phyloP scores from a whole-genome alignment of 2,797 vertebrate genomes.

The Chiloscyllium punctatum region DNA sequence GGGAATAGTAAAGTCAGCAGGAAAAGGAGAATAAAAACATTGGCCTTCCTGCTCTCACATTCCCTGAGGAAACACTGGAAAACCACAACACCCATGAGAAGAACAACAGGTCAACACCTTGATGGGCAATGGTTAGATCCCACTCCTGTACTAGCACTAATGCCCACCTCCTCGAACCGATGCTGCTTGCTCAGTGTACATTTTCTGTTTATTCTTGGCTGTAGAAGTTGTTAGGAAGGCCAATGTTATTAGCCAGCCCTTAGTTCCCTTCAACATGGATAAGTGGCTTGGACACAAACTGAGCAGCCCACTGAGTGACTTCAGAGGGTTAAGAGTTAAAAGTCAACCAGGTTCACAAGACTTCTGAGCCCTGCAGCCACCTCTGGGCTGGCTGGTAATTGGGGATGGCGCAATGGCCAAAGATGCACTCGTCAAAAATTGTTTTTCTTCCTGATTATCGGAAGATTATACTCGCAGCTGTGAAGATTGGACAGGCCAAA shows the following conservation, averaged over 20 bases:
- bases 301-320: neutral
- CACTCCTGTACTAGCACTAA: neutral
- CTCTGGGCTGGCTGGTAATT: neutral
- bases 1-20: neutral
- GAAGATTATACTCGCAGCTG: neutral
- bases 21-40: too few species aligned
- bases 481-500: neutral
- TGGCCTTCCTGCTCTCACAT: neutral
- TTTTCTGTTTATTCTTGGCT: neutral
- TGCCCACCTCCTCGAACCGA: neutral
- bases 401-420: neutral
- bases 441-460: neutral
- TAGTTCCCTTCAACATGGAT: neutral
- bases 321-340: neutral
- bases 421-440: neutral
- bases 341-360: neutral
- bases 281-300: neutral
- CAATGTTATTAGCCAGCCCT: neutral
- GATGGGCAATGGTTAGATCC: neutral
- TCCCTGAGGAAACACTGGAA: neutral
- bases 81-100: neutral
- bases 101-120: neutral
- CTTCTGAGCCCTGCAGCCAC: neutral
- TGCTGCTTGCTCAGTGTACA: neutral
- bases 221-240: neutral